These are phyloP conservation scores for Glaucidium brasilianum DNA, from an alignment of 2,113 vertebrate species.

Conservation along the genomic window DNA sequence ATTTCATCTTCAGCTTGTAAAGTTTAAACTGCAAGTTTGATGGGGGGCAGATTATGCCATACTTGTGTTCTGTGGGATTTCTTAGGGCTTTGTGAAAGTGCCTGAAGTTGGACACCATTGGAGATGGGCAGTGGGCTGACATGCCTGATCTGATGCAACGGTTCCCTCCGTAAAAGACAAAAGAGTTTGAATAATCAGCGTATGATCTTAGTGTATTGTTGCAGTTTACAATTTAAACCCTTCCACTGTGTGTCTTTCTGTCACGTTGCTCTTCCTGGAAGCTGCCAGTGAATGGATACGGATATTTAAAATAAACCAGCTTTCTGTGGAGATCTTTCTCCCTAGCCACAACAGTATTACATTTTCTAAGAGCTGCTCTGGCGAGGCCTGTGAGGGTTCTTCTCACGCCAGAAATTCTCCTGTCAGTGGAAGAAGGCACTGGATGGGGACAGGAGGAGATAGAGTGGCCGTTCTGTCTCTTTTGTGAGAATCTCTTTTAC, in stretches of 20 bases:
- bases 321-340: not conserved
- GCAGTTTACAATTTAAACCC: not conserved
- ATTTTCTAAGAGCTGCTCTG: not conserved
- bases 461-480: fast-evolving
- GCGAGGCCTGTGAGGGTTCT: not conserved
- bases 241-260: not conserved
- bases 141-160: fast-evolving
- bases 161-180: not conserved
- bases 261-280: not conserved
- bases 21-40: not conserved
- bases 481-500: not conserved
- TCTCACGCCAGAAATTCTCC: not conserved
- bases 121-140: not conserved
- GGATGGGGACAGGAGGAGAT: not conserved
- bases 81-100: not conserved
- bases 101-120: not conserved
- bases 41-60: not conserved
- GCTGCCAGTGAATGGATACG: not conserved
- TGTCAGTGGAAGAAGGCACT: not conserved
- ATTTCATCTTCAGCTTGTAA: not conserved
- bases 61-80: not conserved
- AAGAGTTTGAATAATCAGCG: not conserved
- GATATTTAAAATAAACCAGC: not conserved
- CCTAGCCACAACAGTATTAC: not conserved
- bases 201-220: not conserved